phyloP scores from a whole-genome alignment of 1,140 invertebrate species.

The Varroa destructor region DNA sequence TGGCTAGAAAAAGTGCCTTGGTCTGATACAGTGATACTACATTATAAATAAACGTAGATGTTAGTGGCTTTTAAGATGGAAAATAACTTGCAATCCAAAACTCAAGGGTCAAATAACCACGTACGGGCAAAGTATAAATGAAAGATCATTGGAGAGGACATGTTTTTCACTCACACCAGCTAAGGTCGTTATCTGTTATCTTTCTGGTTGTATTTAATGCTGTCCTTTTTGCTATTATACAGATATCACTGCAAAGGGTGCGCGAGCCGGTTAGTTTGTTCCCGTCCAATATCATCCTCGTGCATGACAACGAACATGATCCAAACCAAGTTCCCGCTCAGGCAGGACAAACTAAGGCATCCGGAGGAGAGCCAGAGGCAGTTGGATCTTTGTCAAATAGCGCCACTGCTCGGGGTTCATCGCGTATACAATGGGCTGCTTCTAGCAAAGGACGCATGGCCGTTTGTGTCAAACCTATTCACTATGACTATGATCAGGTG shows the following conservation, averaged over 20 bases:
- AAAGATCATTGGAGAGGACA: no score
- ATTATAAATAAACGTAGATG: no score
- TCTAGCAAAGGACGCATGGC: constrained; percentile 48
- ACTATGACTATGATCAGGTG: constrained; percentile 65
- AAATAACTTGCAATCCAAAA: no score
- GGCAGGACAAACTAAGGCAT: neutral
- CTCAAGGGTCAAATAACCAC: no score
- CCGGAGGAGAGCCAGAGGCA: no score
- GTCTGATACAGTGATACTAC: no score
- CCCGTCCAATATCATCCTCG: constrained; percentile 32
- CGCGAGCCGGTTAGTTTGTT: constrained; percentile 15
- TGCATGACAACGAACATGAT: constrained; percentile 39
- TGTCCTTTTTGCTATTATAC: neutral
- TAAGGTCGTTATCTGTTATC: no score
- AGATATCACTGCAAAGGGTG: constrained; percentile 18
- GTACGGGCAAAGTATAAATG: no score
- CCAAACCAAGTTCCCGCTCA: constrained; percentile 18
- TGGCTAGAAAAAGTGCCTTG: no score
- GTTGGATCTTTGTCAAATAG: neutral
- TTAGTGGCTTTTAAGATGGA: no score
- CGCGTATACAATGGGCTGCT: constrained; percentile 31
- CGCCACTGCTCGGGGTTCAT: neutral
- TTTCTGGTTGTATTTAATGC: no score
- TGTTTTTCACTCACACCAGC: no score
- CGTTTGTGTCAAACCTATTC: constrained; percentile 84